Conservation (phyloP, 2,888 invertebrate genomes). For the Melolontha melolontha region DNA sequence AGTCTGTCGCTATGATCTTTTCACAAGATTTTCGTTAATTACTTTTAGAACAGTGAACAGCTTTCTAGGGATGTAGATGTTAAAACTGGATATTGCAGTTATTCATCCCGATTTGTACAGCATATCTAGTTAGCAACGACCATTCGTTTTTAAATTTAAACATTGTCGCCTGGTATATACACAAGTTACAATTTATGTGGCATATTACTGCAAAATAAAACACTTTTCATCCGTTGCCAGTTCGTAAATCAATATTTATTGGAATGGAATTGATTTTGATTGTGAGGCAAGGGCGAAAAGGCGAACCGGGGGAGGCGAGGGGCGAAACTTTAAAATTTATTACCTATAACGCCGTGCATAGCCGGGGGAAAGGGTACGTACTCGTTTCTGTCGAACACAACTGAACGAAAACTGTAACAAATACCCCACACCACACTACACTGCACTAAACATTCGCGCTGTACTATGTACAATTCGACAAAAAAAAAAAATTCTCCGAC, state of each 20-base stretch:
- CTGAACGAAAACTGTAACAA: slow-evolving; percentile 55
- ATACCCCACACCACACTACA: not conserved
- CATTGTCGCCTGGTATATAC: too few relatives aligned
- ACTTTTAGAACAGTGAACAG: too few relatives aligned
- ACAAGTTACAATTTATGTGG: slow-evolving; percentile 56
- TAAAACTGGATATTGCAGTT: too few relatives aligned
- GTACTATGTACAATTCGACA: not conserved
- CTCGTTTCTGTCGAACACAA: slow-evolving; percentile 32
- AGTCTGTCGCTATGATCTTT: too few relatives aligned
- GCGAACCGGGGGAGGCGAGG: slow-evolving; percentile 39
- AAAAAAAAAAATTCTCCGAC: slow-evolving; percentile 14
- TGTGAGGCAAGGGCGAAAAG: slow-evolving; percentile 51
- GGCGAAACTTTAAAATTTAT: slow-evolving; percentile 59
- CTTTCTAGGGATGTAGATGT: too few relatives aligned
- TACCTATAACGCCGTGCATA: slow-evolving; percentile 41
- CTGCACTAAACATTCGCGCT: not conserved
- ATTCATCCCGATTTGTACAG: too few relatives aligned
- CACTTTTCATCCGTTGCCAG: slow-evolving; percentile 60
- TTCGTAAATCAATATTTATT: slow-evolving; percentile 64
- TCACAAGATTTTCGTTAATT: too few relatives aligned
- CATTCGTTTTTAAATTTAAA: too few relatives aligned
- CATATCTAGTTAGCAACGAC: too few relatives aligned
- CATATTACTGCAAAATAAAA: slow-evolving; percentile 63
- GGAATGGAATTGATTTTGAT: slow-evolving; percentile 60
- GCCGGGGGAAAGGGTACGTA: slow-evolving; percentile 39